Percentiles rank a stretch among this genome's conserved stretches.
Evolutionary conservation across 1,140 invertebrate species (phyloP).

Genomic region (Drosophila mauritiana): DNA sequence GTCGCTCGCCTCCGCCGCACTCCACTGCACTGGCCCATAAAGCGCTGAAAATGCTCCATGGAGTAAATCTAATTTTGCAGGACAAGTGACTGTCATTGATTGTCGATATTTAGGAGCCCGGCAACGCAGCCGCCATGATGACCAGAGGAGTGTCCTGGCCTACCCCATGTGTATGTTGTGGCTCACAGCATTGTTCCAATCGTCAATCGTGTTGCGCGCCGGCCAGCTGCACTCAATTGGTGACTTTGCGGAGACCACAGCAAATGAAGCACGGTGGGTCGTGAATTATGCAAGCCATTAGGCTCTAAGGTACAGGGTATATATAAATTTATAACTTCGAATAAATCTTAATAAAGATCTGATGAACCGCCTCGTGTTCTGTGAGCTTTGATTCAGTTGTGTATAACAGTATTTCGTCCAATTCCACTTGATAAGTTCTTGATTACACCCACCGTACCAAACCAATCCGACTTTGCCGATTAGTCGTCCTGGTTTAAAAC

Average conservation of each 20-base stretch:
- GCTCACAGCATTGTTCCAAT: slow-evolving; percentile 62
- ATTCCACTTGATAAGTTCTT: too few relatives aligned
- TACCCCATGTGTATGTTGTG: slow-evolving; percentile 23
- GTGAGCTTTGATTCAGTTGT: too few relatives aligned
- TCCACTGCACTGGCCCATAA: slow-evolving; percentile 6
- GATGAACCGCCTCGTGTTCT: too few relatives aligned
- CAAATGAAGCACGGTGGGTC: slow-evolving; percentile 12
- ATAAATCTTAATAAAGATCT: too few relatives aligned
- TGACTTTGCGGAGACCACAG: slow-evolving; percentile 24
- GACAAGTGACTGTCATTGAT: slow-evolving; percentile 80
- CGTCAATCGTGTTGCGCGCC: slow-evolving; percentile 71
- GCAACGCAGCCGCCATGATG: slow-evolving; percentile 23
- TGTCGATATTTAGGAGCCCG: slow-evolving; percentile 62
- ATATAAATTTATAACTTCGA: too few relatives aligned
- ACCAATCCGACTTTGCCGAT: slow-evolving; percentile 58
- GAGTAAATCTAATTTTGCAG: slow-evolving; percentile 75
- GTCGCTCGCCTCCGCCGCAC: not conserved
- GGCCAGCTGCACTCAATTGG: slow-evolving; percentile 63
- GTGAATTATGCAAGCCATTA: too few relatives aligned
- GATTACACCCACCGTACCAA: slow-evolving; percentile 36
- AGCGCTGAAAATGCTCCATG: slow-evolving; percentile 61
- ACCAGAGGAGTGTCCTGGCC: slow-evolving; percentile 18
- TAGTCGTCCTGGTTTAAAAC: slow-evolving; percentile 63
- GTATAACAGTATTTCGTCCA: too few relatives aligned
- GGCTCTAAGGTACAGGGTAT: too few relatives aligned